Conservation (phyloP, 1,140 invertebrate genomes). For the Drosophila orena region DNA sequence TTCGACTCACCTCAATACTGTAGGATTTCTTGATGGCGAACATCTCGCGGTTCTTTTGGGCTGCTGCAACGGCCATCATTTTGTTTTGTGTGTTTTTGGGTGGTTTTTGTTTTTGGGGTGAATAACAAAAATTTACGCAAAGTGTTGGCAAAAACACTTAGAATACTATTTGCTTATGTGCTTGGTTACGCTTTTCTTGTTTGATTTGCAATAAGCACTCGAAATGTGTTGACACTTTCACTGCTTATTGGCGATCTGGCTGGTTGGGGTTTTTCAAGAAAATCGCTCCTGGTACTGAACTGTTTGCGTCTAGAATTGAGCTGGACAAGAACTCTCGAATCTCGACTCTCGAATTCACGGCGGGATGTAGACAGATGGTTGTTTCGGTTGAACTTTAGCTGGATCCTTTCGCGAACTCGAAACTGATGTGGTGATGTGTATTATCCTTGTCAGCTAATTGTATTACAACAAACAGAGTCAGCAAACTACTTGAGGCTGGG, state of each 20-base stretch:
- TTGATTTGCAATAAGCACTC: constrained; percentile 78
- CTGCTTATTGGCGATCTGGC: constrained; percentile 70
- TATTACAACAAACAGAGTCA: constrained; percentile 84
- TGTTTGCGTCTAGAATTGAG: constrained; percentile 82
- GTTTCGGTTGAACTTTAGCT: constrained; percentile 30
- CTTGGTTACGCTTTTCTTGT: constrained; percentile 36
- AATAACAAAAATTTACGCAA: constrained; percentile 76
- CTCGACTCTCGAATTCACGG: constrained; percentile 20
- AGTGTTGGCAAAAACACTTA: constrained; percentile 66
- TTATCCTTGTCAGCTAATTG: constrained; percentile 75
- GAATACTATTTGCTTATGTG: constrained; percentile 74
- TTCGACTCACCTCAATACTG: constrained; percentile 96
- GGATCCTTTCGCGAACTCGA: constrained; percentile 55
- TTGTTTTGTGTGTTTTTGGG: constrained; percentile 70
- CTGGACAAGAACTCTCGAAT: constrained; percentile 58
- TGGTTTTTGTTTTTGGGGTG: constrained; percentile 34
- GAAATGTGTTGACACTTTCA: constrained; percentile 81
- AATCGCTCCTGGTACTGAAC: constrained; percentile 62
- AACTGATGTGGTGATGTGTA: constrained; percentile 22
- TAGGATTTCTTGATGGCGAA: constrained; percentile 98
- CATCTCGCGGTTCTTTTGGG: constrained; percentile 96
- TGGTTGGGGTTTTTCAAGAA: constrained; percentile 12
- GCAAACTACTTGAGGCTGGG: constrained; percentile 79
- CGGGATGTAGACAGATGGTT: constrained; percentile 35
- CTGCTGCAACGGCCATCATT: constrained; percentile 94